Base-by-base conservation (phyloP, 2,113 vertebrate genomes). In the Numenius arquata region DNA sequence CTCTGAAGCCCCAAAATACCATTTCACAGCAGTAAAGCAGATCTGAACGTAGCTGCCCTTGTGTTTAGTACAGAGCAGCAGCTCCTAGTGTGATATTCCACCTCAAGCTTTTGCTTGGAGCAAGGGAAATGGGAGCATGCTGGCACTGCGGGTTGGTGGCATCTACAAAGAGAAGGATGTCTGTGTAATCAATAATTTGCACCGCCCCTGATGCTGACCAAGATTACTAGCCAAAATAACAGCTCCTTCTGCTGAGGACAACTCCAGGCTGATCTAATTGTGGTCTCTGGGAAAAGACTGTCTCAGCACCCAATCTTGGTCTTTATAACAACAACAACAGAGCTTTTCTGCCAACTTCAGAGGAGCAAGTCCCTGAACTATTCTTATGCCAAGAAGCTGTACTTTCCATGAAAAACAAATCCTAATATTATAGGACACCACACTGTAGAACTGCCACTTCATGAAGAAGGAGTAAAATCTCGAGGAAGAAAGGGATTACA, bases 351-450 rank as follows among this genome's bases (percentile, higher is more conserved):
- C 86, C 86, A 91, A 62, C 59, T 95, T 81, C 82, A 89, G 85
- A 89, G 55, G 15, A 89, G 66, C 62, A 82, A 94, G 63, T 62
- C 73, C 52, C 72, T 66, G 66, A 80, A 77, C 59, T 74, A 65
- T 22, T 52, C 56, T 83, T 59, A 81, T 9, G 73, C 91, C 93
- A 96, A 84, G 90, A 85, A 74, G 63, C 81, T 72, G 68, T 76
- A 85, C 89, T 93, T 96, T 87, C 80, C 66, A 94, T 62, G 74
- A 89, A 96, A 96, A 92, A 32, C 74, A 89, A 84, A 89, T 75
- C 58, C 48, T 65, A 61, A 20, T 65, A 84, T 76, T 90, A 89
- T 19, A 94, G 86, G 74, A 78, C 32, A 90, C 8, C 14, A 55
- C 32, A 8, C 16, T 70, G 70, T 11, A 75, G 66, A 78, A 75